Evolutionary conservation across 92 coral and sea anemone species (phyloP).

Genomic region (Epizoanthus scotinus): DNA sequence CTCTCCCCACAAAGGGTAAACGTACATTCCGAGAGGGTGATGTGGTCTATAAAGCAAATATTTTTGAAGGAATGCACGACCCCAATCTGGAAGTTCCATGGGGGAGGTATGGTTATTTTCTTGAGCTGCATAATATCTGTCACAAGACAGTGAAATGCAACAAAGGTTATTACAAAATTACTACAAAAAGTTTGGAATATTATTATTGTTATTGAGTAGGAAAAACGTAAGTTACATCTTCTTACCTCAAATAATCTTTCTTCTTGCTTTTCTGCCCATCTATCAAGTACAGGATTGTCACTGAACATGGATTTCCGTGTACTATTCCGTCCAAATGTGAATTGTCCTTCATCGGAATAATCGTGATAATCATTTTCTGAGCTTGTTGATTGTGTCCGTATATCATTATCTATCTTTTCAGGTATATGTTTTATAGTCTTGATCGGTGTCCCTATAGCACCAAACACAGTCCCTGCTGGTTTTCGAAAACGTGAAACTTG

Average conservation of each 20-base stretch:
- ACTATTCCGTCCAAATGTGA: slow-evolving; percentile 71
- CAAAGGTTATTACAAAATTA: too few relatives aligned
- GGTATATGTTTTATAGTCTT: slow-evolving; percentile 40
- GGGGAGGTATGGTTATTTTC: too few relatives aligned
- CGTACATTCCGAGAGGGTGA: too few relatives aligned
- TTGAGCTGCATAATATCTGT: too few relatives aligned
- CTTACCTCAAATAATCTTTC: slow-evolving; percentile 58
- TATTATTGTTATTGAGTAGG: too few relatives aligned
- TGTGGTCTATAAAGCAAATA: too few relatives aligned
- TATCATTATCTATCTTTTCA: slow-evolving; percentile 48
- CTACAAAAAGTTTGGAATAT: too few relatives aligned
- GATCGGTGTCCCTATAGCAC: slow-evolving; percentile 75
- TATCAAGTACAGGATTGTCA: slow-evolving; percentile 80
- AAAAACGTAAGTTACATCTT: not conserved
- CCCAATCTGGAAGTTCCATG: too few relatives aligned
- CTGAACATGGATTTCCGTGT: slow-evolving; percentile 82
- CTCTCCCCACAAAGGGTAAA: too few relatives aligned
- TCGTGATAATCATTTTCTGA: slow-evolving; percentile 22
- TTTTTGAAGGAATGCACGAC: too few relatives aligned
- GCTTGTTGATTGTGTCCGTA: slow-evolving; percentile 24
- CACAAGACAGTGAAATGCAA: too few relatives aligned
- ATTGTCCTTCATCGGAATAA: slow-evolving; percentile 61
- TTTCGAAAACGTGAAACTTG: slow-evolving; percentile 42
- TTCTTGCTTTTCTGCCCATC: slow-evolving; percentile 90
- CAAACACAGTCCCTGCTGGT: slow-evolving; percentile 74